phyloP scores from a whole-genome alignment of 1,140 invertebrate species.

The Oncopeltus fasciatus region DNA sequence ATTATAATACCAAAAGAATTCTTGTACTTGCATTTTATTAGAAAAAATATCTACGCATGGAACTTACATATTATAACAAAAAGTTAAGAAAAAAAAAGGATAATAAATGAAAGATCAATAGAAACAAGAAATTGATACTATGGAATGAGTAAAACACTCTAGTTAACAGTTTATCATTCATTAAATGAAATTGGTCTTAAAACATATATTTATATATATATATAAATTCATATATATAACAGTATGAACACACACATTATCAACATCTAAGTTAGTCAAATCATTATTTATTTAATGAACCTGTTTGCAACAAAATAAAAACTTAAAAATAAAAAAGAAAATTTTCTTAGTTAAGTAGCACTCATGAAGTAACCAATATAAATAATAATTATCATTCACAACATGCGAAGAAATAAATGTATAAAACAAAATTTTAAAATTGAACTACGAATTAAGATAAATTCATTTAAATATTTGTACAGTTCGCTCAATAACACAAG shows the following conservation, averaged over 20 bases:
- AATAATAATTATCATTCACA: constrained; percentile 1
- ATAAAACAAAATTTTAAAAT: neutral
- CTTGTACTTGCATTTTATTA: constrained; percentile 17
- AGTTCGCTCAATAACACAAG: constrained; percentile 16
- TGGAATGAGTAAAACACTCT: constrained; percentile 19
- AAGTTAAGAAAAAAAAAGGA: constrained; percentile 5
- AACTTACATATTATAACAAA: constrained; percentile 4
- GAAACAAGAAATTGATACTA: neutral
- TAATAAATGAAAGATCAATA: too few species aligned
- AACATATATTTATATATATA: too few species aligned
- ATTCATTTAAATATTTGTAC: constrained; percentile 20
- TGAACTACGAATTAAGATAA: neutral
- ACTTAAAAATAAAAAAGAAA: neutral
- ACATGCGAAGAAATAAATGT: neutral
- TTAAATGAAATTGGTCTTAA: constrained; percentile 17
- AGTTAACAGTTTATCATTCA: neutral
- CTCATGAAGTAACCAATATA: neutral
- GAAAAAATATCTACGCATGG: constrained; percentile 14
- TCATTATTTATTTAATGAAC: neutral
- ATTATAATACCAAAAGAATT: constrained; percentile 14
- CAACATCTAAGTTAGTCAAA: constrained; percentile 18
- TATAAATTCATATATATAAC: constrained; percentile 6
- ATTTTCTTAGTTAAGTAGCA: constrained; percentile 12
- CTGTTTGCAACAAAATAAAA: too few species aligned
- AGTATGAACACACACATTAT: constrained; percentile 21